Evolutionary conservation across 2,113 vertebrate species (phyloP).

Genomic region (Psammodynastes pulverulentus): DNA sequence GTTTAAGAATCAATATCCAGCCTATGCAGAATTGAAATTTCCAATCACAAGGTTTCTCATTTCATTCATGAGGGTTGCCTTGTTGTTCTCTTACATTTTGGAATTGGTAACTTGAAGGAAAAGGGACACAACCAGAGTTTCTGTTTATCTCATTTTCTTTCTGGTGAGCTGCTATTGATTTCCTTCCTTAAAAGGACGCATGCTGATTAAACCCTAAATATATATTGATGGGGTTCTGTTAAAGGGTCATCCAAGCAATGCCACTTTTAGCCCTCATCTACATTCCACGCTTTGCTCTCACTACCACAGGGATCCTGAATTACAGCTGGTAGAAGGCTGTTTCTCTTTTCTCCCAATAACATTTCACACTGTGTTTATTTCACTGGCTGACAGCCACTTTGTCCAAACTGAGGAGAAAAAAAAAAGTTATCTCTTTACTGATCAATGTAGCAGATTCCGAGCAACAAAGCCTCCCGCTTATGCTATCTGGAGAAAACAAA

Average conservation of each 20-base stretch:
- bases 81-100: background rate
- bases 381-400: background rate
- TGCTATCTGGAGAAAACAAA: background rate
- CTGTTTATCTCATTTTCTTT: slow-evolving; percentile 60
- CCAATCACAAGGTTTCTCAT: background rate
- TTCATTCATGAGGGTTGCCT: background rate
- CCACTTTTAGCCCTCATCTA: background rate
- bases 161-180: slow-evolving; percentile 36
- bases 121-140: background rate
- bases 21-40: background rate
- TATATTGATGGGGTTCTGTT: slow-evolving; percentile 8
- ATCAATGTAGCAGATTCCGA: background rate
- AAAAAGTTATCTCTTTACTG: rapidly evolving
- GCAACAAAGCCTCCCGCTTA: background rate
- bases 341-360: rapidly evolving
- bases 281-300: background rate
- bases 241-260: background rate
- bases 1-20: background rate
- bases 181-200: background rate
- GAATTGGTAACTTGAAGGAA: background rate
- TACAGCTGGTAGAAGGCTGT: background rate
- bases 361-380: background rate
- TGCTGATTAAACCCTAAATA: slow-evolving; percentile 30
- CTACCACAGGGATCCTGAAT: background rate
- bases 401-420: background rate